A percentile compares a stretch with the other conserved stretches of the same genome.
phyloP scores from a whole-genome alignment of 2,888 invertebrate species.

The Altica lythri region DNA sequence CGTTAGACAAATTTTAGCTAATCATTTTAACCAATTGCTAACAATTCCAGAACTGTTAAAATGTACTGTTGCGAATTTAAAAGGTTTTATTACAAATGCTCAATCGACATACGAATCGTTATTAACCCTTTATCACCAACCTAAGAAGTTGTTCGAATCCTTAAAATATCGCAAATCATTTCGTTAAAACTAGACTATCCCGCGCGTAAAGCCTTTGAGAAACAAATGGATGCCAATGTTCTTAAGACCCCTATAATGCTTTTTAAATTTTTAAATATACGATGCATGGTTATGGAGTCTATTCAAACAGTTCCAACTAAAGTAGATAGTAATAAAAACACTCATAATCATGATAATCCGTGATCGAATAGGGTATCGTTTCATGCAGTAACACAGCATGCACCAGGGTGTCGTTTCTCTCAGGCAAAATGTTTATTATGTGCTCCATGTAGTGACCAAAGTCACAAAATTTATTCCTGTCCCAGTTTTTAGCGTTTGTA shows the following conservation, averaged over 20 bases:
- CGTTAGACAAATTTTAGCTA: neutral
- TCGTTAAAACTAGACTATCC: neutral
- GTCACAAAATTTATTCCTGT: too few species aligned
- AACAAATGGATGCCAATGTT: neutral
- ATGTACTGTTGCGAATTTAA: neutral
- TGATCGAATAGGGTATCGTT: too few species aligned
- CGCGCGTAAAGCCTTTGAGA: neutral
- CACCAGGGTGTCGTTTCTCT: too few species aligned
- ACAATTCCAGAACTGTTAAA: neutral
- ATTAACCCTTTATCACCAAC: neutral
- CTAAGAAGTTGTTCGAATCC: neutral
- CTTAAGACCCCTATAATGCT: neutral
- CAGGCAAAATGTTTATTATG: too few species aligned
- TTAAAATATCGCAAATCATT: neutral
- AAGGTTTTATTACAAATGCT: neutral
- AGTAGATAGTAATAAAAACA: too few species aligned
- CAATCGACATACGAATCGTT: neutral
- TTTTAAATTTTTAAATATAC: neutral
- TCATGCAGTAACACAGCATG: too few species aligned
- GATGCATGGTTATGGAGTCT: neutral
- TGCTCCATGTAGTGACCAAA: too few species aligned
- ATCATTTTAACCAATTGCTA: neutral
- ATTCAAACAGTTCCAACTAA: too few species aligned
- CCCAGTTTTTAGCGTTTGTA: too few species aligned
- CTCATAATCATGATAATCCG: too few species aligned